These are phyloP conservation scores for Apogon talboti DNA, from an alignment of 2,797 vertebrate species.

Conservation along the genomic window DNA sequence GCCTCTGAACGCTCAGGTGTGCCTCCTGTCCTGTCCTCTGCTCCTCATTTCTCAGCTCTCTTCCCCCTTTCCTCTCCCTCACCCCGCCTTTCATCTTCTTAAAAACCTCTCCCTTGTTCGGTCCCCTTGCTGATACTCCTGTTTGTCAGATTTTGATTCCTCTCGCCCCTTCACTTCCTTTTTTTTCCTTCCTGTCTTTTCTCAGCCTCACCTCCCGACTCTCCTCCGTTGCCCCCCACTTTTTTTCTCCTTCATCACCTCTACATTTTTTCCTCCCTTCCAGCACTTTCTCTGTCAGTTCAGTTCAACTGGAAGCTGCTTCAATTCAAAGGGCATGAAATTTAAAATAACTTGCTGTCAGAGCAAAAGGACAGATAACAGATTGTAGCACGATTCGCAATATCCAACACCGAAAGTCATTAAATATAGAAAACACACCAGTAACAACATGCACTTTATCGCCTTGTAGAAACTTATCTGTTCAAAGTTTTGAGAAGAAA, in stretches of 20 bases:
- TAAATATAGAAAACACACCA: too few species aligned
- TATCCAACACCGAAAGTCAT: neutral
- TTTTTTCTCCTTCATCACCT: neutral
- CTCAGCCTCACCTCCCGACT: neutral
- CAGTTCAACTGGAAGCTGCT: slow-evolving; percentile 4
- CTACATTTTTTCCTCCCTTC: neutral
- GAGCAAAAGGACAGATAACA: slow-evolving; percentile 1
- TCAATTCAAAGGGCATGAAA: neutral
- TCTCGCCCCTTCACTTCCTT: neutral
- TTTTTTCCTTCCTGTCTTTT: neutral
- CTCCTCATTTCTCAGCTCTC: neutral
- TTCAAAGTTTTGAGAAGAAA: too few species aligned
- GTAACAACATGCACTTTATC: neutral
- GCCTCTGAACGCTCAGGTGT: slow-evolving; percentile 48
- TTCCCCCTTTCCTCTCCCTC: slow-evolving; percentile 1
- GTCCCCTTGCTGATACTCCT: slow-evolving; percentile 12
- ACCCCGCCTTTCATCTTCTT: slow-evolving; percentile 15
- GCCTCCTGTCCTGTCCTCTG: slow-evolving; percentile 15
- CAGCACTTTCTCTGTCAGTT: neutral
- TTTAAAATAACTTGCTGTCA: slow-evolving; percentile 19
- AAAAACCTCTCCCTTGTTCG: slow-evolving; percentile 7
- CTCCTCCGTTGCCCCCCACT: neutral
- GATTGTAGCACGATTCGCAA: slow-evolving; percentile 13
- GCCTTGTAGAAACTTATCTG: too few species aligned
- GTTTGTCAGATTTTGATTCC: slow-evolving; percentile 18